Conservation (phyloP, 2,113 vertebrate species). For the Hippolais icterina region DNA sequence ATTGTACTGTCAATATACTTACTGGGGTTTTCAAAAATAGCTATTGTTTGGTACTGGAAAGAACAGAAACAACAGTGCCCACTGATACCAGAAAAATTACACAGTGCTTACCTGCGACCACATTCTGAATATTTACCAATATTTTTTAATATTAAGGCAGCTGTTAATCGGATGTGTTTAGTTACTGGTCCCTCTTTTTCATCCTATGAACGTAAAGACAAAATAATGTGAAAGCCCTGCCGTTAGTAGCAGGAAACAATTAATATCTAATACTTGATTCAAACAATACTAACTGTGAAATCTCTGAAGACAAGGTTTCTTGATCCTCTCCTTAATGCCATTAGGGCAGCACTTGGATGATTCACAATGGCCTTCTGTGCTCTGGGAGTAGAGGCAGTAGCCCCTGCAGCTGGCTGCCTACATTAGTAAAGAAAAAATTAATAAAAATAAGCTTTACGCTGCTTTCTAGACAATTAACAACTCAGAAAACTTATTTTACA, state of each 20-base stretch:
- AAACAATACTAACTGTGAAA: conserved; percentile 88
- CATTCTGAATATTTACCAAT: conserved; percentile 99
- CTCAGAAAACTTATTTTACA: neutral
- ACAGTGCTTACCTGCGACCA: conserved; percentile 91
- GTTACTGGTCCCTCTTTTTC: conserved; percentile 99
- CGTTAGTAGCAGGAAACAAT: neutral
- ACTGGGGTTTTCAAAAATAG: neutral
- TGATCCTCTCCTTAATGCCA: conserved; percentile 96
- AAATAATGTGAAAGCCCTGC: neutral
- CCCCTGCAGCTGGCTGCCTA: conserved; percentile 84
- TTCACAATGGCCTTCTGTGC: conserved; percentile 97
- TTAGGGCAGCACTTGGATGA: conserved; percentile 97
- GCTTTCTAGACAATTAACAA: neutral
- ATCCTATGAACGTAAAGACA: conserved; percentile 78
- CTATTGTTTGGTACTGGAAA: neutral
- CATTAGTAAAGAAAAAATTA: neutral
- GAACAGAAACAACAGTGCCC: neutral
- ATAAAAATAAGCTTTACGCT: neutral
- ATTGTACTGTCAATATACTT: neutral
- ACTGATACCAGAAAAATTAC: neutral
- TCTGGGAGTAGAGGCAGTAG: conserved; percentile 81
- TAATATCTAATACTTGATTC: neutral
- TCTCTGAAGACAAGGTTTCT: conserved; percentile 99
- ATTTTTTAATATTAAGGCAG: conserved; percentile 99
- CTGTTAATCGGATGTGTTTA: conserved; percentile 99